These are phyloP conservation scores for Geotrypetes seraphini DNA, from an alignment of 2,797 vertebrate genomes.

Conservation along the genomic window DNA sequence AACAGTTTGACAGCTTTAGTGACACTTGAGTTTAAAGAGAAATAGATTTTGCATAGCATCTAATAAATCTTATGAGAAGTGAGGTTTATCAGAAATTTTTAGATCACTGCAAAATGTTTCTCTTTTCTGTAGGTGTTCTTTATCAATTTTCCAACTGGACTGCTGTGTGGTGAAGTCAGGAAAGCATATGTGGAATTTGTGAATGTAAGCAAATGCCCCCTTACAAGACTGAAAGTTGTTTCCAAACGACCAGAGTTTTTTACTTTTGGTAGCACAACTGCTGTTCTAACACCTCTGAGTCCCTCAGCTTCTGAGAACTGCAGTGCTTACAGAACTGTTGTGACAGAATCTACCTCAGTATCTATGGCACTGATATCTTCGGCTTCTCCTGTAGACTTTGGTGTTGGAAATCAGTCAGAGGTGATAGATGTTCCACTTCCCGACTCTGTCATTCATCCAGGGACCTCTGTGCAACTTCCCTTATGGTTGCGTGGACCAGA, in stretches of 20 bases:
- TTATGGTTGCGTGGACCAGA: slow-evolving; percentile 94
- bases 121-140: slow-evolving; percentile 80
- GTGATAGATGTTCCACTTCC: slow-evolving; percentile 74
- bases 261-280: slow-evolving; percentile 79
- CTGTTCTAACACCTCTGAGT: slow-evolving; percentile 65
- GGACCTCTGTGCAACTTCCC: slow-evolving; percentile 80
- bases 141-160: slow-evolving; percentile 89
- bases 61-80: neutral
- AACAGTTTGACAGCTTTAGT: too few relatives aligned
- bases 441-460: slow-evolving; percentile 67
- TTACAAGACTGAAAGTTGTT: slow-evolving; percentile 77
- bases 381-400: slow-evolving; percentile 53
- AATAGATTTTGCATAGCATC: neutral
- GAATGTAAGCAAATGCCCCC: slow-evolving; percentile 80
- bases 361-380: slow-evolving; percentile 47
- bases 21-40: neutral
- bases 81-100: neutral
- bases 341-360: slow-evolving; percentile 47
- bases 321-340: slow-evolving; percentile 85
- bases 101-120: slow-evolving; percentile 20
- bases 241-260: slow-evolving; percentile 90
- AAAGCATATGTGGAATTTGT: slow-evolving; percentile 93
- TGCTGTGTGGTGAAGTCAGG: slow-evolving; percentile 90
- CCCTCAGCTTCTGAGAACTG: slow-evolving; percentile 80
- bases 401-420: slow-evolving; percentile 49